Evolutionary conservation across 2,888 invertebrate species (phyloP), one percentile per base, ranked within the genome.

Genomic region (Chrysolina americana): DNA sequence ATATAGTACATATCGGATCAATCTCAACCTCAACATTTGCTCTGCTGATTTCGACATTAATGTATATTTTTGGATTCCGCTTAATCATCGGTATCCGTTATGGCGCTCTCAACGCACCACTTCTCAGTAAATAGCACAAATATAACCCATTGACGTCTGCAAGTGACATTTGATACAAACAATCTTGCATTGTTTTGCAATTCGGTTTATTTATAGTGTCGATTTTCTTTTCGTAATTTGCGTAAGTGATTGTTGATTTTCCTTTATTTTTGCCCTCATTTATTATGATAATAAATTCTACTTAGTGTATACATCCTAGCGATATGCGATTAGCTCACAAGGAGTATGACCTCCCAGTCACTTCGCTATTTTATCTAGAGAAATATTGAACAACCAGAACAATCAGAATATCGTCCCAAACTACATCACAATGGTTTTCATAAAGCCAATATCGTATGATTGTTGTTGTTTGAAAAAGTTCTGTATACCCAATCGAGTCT

Each of bases 171-270:
- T 50, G 36, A 53, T 68, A 68, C 19, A 68, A 68, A 68, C 68
- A 68, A 41, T 68, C 53, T 68, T 68, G 68, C 59, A 59, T 68
- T 68, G 41, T 68, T 68, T 68, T 41, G 68, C 56, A 68, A 68
- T 53, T 68, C 53, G 0, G 68, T 53, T 36, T 53, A 59, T 59
- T 59, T 59, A 59, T 59, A 59, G 15, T n/a, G 36, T 23, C 59
- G 28, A 28, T 56, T 56, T 56, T 36, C 59, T 28, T 36, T 59
- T n/a, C 23, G 23, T 5, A 10, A 28, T 59, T 59, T 59, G 59
- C 59, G 59, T 59, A 59, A 59, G 36, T 59, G 59, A 28, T 23
- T 59, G 59, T 17, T 59, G 23, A 59, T 59, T 15, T 59, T 59
- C 19, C 15, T 59, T 59, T 36, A n/a, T 59, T 59, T 17, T 59